Evolutionary conservation across 2,888 invertebrate species (phyloP).

Genomic region (Hypena proboscidalis): DNA sequence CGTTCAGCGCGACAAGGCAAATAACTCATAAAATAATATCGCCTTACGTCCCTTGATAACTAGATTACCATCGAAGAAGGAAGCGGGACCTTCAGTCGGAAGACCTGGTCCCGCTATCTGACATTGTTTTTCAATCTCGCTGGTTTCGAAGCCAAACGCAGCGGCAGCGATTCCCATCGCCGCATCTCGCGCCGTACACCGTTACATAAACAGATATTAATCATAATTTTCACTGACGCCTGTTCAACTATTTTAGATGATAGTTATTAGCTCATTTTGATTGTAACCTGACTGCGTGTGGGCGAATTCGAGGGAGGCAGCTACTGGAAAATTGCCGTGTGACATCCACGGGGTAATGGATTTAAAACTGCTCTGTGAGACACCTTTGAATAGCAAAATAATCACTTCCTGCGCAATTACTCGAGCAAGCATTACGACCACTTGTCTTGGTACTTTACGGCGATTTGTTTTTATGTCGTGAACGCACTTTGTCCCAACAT

Average conservation of each 20-base stretch:
- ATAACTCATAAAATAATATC: constrained; percentile 8
- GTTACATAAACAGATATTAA: constrained; percentile 84
- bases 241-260: constrained; percentile 77
- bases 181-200: constrained; percentile 55
- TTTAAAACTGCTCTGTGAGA: constrained; percentile 76
- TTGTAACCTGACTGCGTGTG: constrained; percentile 75
- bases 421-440: constrained; percentile 51
- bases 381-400: constrained; percentile 76
- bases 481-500: constrained; percentile 24
- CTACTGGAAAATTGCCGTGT: constrained; percentile 83
- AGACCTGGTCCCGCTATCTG: constrained; percentile 29
- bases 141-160: constrained; percentile 31
- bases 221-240: constrained; percentile 84
- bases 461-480: constrained; percentile 43
- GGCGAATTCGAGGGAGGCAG: constrained; percentile 62
- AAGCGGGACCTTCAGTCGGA: constrained; percentile 16
- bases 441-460: constrained; percentile 52
- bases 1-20: not conserved
- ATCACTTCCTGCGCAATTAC: constrained; percentile 77
- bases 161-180: constrained; percentile 54
- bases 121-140: constrained; percentile 37
- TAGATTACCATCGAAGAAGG: constrained; percentile 17
- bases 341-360: constrained; percentile 79
- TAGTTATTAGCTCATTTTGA: constrained; percentile 80
- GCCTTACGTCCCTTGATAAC: constrained; percentile 8